phyloP scores from a whole-genome alignment of 2,888 invertebrate genomes.

The Agriopis aurantiaria region DNA sequence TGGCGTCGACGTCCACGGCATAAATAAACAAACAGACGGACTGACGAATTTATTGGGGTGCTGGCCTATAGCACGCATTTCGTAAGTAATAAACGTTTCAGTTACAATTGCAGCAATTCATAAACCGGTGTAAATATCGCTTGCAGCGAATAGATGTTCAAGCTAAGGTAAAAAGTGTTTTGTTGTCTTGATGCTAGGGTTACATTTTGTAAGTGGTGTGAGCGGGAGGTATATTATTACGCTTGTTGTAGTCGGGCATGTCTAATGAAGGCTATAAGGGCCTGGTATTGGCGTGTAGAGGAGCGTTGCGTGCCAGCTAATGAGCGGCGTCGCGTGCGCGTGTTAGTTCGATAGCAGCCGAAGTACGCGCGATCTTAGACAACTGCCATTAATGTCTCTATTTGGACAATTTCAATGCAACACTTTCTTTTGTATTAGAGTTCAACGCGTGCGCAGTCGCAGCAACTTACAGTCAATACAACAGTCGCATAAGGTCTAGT shows the following conservation, averaged over 20 bases:
- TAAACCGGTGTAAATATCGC: conserved; percentile 41
- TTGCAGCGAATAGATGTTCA: conserved; percentile 40
- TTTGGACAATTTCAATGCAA: conserved; percentile 37
- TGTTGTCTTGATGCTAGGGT: conserved; percentile 30
- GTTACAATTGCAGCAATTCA: conserved; percentile 52
- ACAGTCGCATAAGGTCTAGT: not conserved
- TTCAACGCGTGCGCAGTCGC: conserved; percentile 31
- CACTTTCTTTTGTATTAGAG: conserved; percentile 25
- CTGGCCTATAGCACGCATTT: conserved; percentile 51
- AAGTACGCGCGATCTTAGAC: conserved; percentile 59
- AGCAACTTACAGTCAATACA: not conserved
- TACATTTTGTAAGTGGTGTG: conserved; percentile 63
- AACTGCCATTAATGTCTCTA: conserved; percentile 43
- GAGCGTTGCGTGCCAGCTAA: conserved; percentile 78
- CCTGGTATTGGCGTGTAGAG: conserved; percentile 40
- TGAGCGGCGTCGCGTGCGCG: conserved; percentile 81
- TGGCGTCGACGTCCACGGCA: conserved; percentile 43
- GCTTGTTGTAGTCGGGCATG: conserved; percentile 61
- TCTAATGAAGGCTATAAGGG: conserved; percentile 66
- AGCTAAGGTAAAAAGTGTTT: conserved; percentile 7
- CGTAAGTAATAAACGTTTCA: conserved; percentile 53
- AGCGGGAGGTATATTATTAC: conserved; percentile 52
- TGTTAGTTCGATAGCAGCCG: conserved; percentile 72
- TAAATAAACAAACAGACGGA: conserved; percentile 45
- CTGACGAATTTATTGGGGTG: conserved; percentile 50